These are phyloP conservation scores for Microlaimidae sp. DNA, from an alignment of 2,888 invertebrate species.

Conservation along the genomic window DNA sequence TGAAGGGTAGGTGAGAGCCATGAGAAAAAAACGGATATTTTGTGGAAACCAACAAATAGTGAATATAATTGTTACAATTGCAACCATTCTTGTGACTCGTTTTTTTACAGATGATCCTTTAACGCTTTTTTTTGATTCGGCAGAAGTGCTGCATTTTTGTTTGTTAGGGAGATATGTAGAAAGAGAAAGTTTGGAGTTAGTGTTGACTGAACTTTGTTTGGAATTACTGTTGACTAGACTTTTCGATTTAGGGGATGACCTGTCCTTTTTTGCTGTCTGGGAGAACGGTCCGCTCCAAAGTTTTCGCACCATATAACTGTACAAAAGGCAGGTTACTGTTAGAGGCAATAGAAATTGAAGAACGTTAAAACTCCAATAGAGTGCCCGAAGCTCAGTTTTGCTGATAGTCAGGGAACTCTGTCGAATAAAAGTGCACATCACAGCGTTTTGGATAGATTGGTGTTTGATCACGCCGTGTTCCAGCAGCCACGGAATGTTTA, in stretches of 20 bases:
- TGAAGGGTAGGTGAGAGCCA: not conserved
- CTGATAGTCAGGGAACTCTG: not conserved
- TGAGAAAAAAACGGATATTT: not conserved
- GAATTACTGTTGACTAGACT: too few relatives aligned
- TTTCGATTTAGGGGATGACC: not conserved
- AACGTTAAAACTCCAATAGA: slow-evolving; percentile 57
- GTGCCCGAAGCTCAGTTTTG: not conserved
- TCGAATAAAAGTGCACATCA: not conserved
- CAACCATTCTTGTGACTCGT: not conserved
- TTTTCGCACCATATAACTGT: slow-evolving; percentile 66
- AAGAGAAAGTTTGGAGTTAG: not conserved
- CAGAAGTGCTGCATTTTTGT: not conserved
- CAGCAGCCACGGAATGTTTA: not conserved
- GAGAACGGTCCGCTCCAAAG: slow-evolving; percentile 45
- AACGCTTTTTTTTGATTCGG: too few relatives aligned
- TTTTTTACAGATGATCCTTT: not conserved
- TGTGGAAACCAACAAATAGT: not conserved
- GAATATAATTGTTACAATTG: not conserved
- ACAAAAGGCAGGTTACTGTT: slow-evolving; percentile 61
- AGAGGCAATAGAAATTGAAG: slow-evolving; percentile 69
- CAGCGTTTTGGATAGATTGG: not conserved
- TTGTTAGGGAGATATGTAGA: not conserved
- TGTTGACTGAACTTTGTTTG: not conserved
- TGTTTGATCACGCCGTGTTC: not conserved
- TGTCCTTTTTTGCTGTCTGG: too few relatives aligned